Evolutionary conservation across 2,113 vertebrate species (phyloP).

Genomic region (Pagrus major): DNA sequence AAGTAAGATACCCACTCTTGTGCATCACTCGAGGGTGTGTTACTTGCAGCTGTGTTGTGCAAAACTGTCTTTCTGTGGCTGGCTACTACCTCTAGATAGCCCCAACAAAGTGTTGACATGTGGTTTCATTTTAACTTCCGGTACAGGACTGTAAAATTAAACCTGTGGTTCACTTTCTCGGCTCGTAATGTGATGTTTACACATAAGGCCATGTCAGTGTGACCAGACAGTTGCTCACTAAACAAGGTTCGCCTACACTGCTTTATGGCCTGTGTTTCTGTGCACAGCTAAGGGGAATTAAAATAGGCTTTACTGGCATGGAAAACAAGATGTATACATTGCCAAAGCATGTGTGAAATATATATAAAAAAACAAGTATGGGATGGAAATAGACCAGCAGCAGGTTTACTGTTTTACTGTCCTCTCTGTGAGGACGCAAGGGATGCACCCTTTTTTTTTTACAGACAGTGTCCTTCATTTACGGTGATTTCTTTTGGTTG

Average conservation of each 20-base stretch:
- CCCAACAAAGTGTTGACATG: neutral
- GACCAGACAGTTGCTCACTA: slow-evolving; percentile 3
- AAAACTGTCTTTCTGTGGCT: neutral
- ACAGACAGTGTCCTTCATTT: too few species aligned
- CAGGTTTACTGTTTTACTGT: too few species aligned
- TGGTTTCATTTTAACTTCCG: slow-evolving; percentile 13
- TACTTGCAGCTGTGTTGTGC: neutral
- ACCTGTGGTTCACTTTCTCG: neutral
- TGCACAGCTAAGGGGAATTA: too few species aligned
- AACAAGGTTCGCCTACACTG: neutral
- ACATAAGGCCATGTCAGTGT: neutral
- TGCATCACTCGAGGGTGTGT: neutral
- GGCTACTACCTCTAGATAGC: neutral
- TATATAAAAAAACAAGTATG: too few species aligned
- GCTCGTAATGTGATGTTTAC: slow-evolving; percentile 4
- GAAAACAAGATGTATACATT: too few species aligned
- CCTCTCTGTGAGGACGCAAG: too few species aligned
- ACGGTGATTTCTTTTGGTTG: too few species aligned
- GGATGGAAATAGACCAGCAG: too few species aligned
- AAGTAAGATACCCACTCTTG: neutral
- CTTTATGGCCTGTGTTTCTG: neutral
- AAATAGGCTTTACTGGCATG: too few species aligned
- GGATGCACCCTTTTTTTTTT: too few species aligned
- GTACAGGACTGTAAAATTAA: neutral
- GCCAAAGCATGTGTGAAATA: too few species aligned